Evolutionary conservation across 2,113 vertebrate species (phyloP).

Genomic region (Catharus fuscescens): DNA sequence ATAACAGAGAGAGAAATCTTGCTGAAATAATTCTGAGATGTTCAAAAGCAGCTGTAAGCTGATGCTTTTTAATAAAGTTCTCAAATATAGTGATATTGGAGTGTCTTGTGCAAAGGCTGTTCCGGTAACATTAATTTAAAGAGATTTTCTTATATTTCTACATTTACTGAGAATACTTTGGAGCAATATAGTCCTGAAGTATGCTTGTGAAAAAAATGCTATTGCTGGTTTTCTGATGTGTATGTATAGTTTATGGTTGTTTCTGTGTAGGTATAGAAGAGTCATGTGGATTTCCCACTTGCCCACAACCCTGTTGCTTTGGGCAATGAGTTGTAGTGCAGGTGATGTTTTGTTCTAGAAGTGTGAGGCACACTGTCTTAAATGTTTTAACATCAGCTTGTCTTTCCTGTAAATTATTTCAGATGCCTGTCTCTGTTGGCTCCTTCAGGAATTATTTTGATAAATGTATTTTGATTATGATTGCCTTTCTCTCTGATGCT

Average conservation of each 20-base stretch:
- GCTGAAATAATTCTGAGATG: not conserved
- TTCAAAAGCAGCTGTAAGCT: not conserved
- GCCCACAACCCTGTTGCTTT: not conserved
- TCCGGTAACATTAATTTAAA: not conserved
- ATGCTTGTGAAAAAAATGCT: not conserved
- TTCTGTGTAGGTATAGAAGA: not conserved
- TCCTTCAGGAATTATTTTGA: not conserved
- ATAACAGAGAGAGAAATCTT: not conserved
- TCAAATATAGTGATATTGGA: not conserved
- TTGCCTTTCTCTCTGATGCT: not conserved
- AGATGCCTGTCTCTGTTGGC: not conserved
- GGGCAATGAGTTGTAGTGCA: not conserved
- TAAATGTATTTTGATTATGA: not conserved
- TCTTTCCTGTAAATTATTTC: not conserved
- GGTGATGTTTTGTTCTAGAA: not conserved
- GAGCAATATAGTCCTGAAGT: not conserved
- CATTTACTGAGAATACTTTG: not conserved
- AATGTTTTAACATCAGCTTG: not conserved
- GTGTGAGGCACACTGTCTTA: not conserved
- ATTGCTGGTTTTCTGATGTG: not conserved
- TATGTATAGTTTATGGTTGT: not conserved
- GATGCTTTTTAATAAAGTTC: not conserved
- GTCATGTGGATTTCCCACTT: not conserved
- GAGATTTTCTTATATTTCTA: not conserved
- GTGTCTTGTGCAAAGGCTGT: not conserved